phyloP scores from a whole-genome alignment of 64 coral and sea anemone species.

The Pocillopora damicornis region DNA sequence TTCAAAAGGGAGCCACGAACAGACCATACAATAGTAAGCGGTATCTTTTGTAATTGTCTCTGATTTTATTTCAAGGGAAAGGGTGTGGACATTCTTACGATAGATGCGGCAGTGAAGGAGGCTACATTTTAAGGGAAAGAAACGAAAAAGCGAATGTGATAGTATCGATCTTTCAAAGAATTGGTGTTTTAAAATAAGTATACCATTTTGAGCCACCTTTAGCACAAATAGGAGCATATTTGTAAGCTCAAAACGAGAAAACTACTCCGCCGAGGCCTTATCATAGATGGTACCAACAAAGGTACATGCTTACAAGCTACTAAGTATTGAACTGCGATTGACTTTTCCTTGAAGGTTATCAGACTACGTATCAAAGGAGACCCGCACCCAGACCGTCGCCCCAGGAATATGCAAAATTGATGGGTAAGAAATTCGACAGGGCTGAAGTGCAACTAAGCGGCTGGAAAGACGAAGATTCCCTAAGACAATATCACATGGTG shows the following conservation, averaged over 20 bases:
- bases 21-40: slow-evolving; percentile 3
- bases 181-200: too few relatives aligned
- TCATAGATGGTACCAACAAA: too few relatives aligned
- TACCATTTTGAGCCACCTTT: not conserved
- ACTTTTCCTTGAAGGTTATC: slow-evolving; percentile 1
- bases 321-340: not conserved
- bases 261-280: too few relatives aligned
- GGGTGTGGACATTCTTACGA: too few relatives aligned
- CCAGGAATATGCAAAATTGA: slow-evolving; percentile 19
- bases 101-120: too few relatives aligned
- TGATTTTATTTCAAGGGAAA: not conserved
- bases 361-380: slow-evolving; percentile 5
- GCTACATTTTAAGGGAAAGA: too few relatives aligned
- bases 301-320: too few relatives aligned
- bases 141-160: too few relatives aligned
- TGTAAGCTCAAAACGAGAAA: too few relatives aligned
- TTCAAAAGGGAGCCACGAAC: not conserved
- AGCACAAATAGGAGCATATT: not conserved
- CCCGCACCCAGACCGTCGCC: slow-evolving; percentile 13
- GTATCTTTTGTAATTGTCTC: not conserved
- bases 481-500: not conserved
- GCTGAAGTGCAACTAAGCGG: not conserved
- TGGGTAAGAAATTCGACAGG: not conserved
- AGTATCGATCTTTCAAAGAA: too few relatives aligned
- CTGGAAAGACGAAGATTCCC: not conserved